phyloP scores from a whole-genome alignment of 2,797 vertebrate genomes.

The Aldrovandia affinis region DNA sequence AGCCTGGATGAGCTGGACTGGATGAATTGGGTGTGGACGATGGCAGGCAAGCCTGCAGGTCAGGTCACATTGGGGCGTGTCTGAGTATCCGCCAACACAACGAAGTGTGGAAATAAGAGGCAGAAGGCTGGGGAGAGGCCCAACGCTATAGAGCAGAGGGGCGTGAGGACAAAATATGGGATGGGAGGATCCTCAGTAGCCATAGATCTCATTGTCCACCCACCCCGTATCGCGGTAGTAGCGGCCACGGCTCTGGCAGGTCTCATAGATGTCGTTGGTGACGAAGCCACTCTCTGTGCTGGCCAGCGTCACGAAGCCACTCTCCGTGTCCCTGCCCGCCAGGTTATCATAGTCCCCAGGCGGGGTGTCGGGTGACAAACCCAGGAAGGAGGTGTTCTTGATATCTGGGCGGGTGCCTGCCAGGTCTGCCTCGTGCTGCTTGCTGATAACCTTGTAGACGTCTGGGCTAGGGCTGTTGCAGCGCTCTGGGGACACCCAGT shows the following conservation, averaged over 20 bases:
- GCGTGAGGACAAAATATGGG: not conserved
- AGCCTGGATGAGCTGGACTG: not conserved
- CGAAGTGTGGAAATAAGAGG: not conserved
- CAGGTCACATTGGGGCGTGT: conserved; percentile 11
- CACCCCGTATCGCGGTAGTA: conserved; percentile 83
- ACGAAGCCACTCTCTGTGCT: conserved; percentile 89
- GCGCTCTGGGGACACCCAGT: conserved; percentile 64
- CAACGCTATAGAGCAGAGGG: too few species aligned
- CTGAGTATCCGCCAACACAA: not conserved
- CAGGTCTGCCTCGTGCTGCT: conserved; percentile 87
- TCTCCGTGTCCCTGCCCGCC: conserved; percentile 76
- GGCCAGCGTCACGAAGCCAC: conserved; percentile 78
- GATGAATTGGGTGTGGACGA: conserved; percentile 3
- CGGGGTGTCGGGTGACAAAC: conserved; percentile 68
- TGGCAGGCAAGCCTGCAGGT: conserved; percentile 1
- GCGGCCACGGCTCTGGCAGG: conserved; percentile 69
- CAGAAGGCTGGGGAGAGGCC: not conserved
- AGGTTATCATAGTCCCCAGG: conserved; percentile 80
- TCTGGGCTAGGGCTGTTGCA: conserved; percentile 78
- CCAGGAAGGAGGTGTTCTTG: conserved; percentile 88
- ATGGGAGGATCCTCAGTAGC: conserved; percentile 51
- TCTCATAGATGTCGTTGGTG: conserved; percentile 90
- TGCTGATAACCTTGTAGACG: conserved; percentile 85
- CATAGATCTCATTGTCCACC: conserved; percentile 87
- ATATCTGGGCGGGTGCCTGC: conserved; percentile 81